Conservation (phyloP, 92 coral and sea anemone species). For the Heteractis magnifica region DNA sequence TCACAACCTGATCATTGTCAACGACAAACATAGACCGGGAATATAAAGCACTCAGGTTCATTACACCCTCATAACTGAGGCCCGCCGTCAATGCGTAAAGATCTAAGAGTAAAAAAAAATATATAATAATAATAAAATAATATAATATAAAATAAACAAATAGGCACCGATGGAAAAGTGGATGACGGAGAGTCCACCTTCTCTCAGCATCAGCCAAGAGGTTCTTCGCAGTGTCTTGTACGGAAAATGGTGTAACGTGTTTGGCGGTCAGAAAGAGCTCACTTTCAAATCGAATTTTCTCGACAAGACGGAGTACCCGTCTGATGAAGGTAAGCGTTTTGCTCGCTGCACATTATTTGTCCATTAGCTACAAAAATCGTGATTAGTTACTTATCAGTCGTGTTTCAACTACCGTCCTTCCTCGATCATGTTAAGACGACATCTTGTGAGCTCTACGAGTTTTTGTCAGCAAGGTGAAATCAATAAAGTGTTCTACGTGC, state of each 20-base stretch:
- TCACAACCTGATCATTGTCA: constrained; percentile 91
- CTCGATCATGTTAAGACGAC: constrained; percentile 8
- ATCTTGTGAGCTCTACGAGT: background rate
- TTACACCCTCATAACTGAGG: constrained; percentile 68
- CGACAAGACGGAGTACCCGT: constrained; percentile 87
- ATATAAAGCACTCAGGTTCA: constrained; percentile 71
- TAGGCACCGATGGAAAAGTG: constrained; percentile 19
- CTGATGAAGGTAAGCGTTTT: constrained; percentile 78
- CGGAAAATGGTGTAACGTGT: constrained; percentile 99
- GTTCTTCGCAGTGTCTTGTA: constrained; percentile 92
- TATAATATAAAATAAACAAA: constrained; percentile 1
- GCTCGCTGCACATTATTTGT: background rate
- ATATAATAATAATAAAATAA: constrained; percentile 18
- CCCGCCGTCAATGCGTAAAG: constrained; percentile 63
- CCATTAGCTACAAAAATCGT: background rate
- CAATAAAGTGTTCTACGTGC: constrained; percentile 23
- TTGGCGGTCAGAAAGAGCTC: constrained; percentile 95
- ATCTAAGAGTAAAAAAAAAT: background rate
- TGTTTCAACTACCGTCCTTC: too few species aligned
- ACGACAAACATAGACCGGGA: constrained; percentile 68
- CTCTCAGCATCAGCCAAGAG: constrained; percentile 93
- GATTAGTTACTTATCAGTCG: background rate
- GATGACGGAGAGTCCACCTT: constrained; percentile 35
- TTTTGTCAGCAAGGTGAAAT: constrained; percentile 19
- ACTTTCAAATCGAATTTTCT: constrained; percentile 88